Evolutionary conservation across 2,113 vertebrate species (phyloP).

Genomic region (Falcunculus frontatus): DNA sequence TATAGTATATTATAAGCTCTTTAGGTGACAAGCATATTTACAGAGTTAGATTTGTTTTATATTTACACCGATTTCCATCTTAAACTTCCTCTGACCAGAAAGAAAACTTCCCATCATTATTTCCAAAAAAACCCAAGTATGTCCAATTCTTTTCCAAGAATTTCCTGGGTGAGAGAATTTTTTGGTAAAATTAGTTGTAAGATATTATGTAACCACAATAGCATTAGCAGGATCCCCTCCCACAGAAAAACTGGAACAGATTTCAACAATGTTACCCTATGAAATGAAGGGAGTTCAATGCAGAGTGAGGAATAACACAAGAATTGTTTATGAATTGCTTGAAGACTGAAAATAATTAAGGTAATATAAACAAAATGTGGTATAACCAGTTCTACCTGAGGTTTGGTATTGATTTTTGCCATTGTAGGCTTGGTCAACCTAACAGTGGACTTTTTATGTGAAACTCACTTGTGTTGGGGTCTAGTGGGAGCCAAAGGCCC

Average conservation of each 20-base stretch:
- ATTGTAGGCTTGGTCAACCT: not conserved
- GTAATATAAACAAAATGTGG: not conserved
- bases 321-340: not conserved
- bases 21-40: not conserved
- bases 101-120: not conserved
- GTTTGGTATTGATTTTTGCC: not conserved
- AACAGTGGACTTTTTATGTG: not conserved
- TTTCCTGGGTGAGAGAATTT: not conserved
- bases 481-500: not conserved
- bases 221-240: not conserved
- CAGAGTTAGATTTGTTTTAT: not conserved
- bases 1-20: not conserved
- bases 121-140: not conserved
- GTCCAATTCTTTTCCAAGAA: not conserved
- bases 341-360: not conserved
- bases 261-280: not conserved
- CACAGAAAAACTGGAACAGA: not conserved
- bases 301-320: not conserved
- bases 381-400: not conserved
- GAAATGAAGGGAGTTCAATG: not conserved
- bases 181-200: not conserved
- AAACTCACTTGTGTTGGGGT: not conserved
- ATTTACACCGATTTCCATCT: not conserved
- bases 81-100: not conserved
- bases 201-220: fast-evolving